Conservation (phyloP, 1,140 invertebrate genomes). For the Zaprionus ghesquierei region DNA sequence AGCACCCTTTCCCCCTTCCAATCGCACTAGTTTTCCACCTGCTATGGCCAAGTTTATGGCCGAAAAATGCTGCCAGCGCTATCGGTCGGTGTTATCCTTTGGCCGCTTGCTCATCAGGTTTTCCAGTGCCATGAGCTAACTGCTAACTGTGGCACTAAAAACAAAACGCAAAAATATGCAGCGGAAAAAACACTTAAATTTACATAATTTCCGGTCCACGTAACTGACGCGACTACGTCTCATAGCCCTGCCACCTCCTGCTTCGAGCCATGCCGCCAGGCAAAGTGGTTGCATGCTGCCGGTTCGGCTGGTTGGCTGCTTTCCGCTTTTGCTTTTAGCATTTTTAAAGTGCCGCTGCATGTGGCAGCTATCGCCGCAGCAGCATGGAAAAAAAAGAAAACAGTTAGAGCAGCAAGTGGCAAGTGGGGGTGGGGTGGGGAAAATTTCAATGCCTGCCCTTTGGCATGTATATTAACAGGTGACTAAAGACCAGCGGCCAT, state of each 20-base stretch:
- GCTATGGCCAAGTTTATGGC: slow-evolving; percentile 28
- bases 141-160: slow-evolving; percentile 54
- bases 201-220: slow-evolving; percentile 75
- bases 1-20: not conserved
- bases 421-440: no score
- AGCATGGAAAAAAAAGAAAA: not conserved
- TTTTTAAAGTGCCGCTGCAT: slow-evolving; percentile 40
- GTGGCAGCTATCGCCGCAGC: slow-evolving; percentile 16
- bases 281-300: slow-evolving; percentile 23
- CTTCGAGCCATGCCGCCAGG: slow-evolving; percentile 9
- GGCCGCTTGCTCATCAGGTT: slow-evolving; percentile 67
- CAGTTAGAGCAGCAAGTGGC: not conserved
- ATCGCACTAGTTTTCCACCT: slow-evolving; percentile 8
- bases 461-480: slow-evolving; percentile 50
- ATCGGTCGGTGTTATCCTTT: slow-evolving; percentile 31
- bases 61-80: slow-evolving; percentile 13
- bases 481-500: slow-evolving; percentile 46
- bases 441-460: slow-evolving; percentile 33
- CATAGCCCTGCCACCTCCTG: not conserved
- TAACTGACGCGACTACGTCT: slow-evolving; percentile 30
- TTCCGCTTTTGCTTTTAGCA: slow-evolving; percentile 36
- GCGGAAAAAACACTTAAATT: slow-evolving; percentile 71
- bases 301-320: not conserved
- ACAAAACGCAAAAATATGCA: slow-evolving; percentile 53
- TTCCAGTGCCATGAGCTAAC: slow-evolving; percentile 70